Base-by-base conservation (phyloP, 2,797 vertebrate species). In the Girardinus metallicus region DNA sequence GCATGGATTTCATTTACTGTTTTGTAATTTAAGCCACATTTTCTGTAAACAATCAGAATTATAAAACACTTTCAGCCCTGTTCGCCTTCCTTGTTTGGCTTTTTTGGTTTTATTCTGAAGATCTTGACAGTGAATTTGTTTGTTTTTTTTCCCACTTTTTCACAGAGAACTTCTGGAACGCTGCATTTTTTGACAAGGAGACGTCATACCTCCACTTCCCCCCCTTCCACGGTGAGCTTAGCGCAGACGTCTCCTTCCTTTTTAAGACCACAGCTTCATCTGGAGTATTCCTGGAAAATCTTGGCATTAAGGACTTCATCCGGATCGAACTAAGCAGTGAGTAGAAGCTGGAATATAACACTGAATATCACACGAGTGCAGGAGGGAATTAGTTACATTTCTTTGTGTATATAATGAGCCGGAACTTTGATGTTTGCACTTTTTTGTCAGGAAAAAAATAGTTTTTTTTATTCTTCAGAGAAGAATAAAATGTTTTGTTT, bases 161-260 rank as follows among this genome's bases (percentile, higher is more conserved):
- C 11, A 3, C 83, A 96, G 96, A 91, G 44, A 95, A 95, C 72
- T 97, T 98, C 89, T 99, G 98, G 98, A 98, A 98, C 83, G 96
- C 97, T 1, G 98, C 97, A 9, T 98, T 96, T 79, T 99, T 99
- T 85, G 96, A 97, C 87, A 97, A 97, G 29, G 96, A 98, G 88
- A 93, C 96, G 0, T 97, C 97, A 12, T 98, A 97, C 91, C 96
- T 98, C 74, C 96, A 97, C 85, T 98, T 98, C 57, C 96, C 97
- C 10, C 97, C 96, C 0, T 96, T 98, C 85, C 97, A 97, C 0
- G 96, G 94, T 0, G 97, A 98, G 90, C 95, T 97, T 93, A 98
- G 97, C 0, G 93, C 93, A 0, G 97, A 98, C 79, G 95, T 99
- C 91, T 97, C 97, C 83, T 97, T 99, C 92, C 97, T 97, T 92